Base-by-base conservation (phyloP, 1,140 invertebrate species). In the Sweltsa coloradensis region DNA sequence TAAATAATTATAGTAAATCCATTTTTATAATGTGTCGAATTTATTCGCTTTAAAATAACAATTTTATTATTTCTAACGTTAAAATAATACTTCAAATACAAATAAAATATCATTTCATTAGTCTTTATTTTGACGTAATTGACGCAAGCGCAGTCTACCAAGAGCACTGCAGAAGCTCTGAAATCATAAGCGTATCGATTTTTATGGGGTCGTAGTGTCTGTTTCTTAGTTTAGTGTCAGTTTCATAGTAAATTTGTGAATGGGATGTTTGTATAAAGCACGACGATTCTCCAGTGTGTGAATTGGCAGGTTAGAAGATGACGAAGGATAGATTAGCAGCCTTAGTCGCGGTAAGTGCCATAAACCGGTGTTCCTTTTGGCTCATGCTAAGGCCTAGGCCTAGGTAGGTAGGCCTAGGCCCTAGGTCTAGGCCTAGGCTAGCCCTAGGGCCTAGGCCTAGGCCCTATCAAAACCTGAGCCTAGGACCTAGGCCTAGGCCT, bases 321-420 rank as follows among this genome's bases (percentile, higher is more conserved):
- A 93, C 89, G 69, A 96, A 94, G 80, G 90, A 96, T 79, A 89
- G 90, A 81, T 87, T 96, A 79, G 87, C 89, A 74, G 90, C 89
- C 66, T 78, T 94, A 58, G 86, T 89, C 78, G 89, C 89, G 79
- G 87, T 91, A 76, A 81, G 83, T 75, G 61, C 57, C 37, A 42
- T n/a, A n/a, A n/a, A n/a, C n/a, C n/a, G n/a, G n/a, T n/a, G n/a
- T n/a, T n/a, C n/a, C n/a, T n/a, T n/a, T n/a, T n/a, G n/a, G n/a
- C n/a, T n/a, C n/a, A n/a, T n/a, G n/a, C n/a, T n/a, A n/a, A n/a
- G n/a, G n/a, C n/a, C n/a, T n/a, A n/a, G n/a, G n/a, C n/a, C n/a
- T n/a, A n/a, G n/a, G n/a, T n/a, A n/a, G n/a, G n/a, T n/a, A n/a
- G n/a, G n/a, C n/a, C n/a, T n/a, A n/a, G n/a, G n/a, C n/a, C n/a